Evolutionary conservation across 1,140 invertebrate genomes (phyloP), one percentile per base, ranked within the genome.

Genomic region (Drosophila simulans): DNA sequence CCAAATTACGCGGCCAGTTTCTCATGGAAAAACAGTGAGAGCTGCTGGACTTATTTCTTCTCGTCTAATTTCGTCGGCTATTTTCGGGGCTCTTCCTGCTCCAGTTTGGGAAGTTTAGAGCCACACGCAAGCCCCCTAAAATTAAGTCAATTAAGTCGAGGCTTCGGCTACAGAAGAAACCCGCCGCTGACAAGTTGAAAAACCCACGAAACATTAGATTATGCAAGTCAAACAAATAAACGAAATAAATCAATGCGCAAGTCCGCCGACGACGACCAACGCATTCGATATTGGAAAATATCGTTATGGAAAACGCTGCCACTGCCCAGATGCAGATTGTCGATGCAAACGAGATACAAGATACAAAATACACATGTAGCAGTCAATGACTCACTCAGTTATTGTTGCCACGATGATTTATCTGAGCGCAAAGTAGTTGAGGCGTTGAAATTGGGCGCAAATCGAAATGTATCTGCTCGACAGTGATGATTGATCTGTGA

Each of bases 371-470:
- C 83, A 89, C 73, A 77, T 86, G 79, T 83, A 84, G 66, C 74
- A 72, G 78, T 78, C 82, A 83, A 68, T 88, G 83, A 88, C 75
- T 88, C 83, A 88, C 70, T 79, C 64, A 56, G 54, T 57, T 73
- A 74, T 74, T 74, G 71, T 74, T 74, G 68, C 45, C 46, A 58
- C 69, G 56, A 74, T 76, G 79, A 77, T 81, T 77, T 82, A 81
- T 82, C 72, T 77, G 42, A 40, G 78, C 55, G 34, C 66, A 81
- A 81, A 81, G 72, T 71, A 77, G 79, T 89, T 89, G 84, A 88
- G 83, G 83, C 83, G 83, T 88, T 88, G 79, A 88, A 88, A 88
- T 88, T 88, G 83, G 83, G 83, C 83, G 84, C 83, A 88, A 88
- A 89, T 88, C 83, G 71, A 88, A 88, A 83, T 83, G 79, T 69